Evolutionary conservation across 2,113 vertebrate genomes (phyloP), one percentile per base, ranked within the genome.

Genomic region (Peromyscus californicus): DNA sequence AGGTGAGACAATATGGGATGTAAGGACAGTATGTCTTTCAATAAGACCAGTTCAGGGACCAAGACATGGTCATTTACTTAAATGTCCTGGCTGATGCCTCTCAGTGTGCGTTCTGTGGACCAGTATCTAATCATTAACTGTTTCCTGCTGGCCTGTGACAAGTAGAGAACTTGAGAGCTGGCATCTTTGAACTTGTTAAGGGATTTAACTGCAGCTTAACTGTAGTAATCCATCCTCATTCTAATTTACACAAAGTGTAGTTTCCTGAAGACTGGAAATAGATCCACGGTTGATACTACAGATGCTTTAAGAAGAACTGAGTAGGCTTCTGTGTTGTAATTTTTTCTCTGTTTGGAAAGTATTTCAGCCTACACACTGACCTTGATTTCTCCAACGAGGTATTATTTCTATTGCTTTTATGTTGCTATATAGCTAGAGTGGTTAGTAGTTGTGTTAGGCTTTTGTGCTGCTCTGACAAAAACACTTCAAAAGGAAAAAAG

Each of bases 261-360:
- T 90, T 91, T 84, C 80, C 36, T 63, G 61, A 84, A 95, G 31
- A 10, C 65, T 82, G 70, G 78, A 78, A 89, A 67, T 89, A 82
- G 69, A 94, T 54, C 70, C 48, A 10, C n/a, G 15, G 36, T 57
- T 42, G 48, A 15, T 85, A 59, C 2, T 75, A 8, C 21, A 39
- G 48, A 72, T 61, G 22, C 57, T 83, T 61, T 26, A 24, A 83
- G 79, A 82, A n/a, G 78, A 24, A 59, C 12, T 0, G 24, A 39
- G 36, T 59, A 26, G 79, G 54, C 42, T 33, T 75, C 3, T 42
- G 33, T 95, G 36, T 70, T 93, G 26, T 36, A 29, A 33, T 21
- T 57, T 82, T 70, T 85, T 70, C 42, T 8, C 12, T 3, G 45
- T 80, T 12, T 33, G 42, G 48, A 92, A 84, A 91, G 17, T n/a